A percentile compares a stretch with the other conserved stretches of the same genome.
Conservation (phyloP, 2,888 invertebrate genomes). For the Nemapogon koenigi region DNA sequence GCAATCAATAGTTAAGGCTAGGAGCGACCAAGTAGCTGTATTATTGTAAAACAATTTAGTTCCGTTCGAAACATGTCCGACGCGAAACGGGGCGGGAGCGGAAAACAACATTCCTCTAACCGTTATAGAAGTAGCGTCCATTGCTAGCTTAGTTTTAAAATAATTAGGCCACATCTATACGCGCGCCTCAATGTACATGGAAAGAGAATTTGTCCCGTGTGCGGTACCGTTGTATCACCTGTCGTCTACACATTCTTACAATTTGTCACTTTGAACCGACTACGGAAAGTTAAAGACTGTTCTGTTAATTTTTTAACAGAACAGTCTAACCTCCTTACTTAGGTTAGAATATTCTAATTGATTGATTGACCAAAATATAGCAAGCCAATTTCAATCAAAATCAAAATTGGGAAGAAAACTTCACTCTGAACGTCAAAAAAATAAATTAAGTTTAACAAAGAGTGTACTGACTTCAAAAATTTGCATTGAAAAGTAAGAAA, state of each 20-base stretch:
- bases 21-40: conserved; percentile 1
- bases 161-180: conserved; percentile 30
- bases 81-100: conserved; percentile 1
- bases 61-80: conserved; percentile 6
- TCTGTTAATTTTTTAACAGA: background rate
- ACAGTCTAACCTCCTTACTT: background rate
- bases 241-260: background rate
- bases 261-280: background rate
- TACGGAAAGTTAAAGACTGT: background rate
- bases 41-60: conserved; percentile 8
- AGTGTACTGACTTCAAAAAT: too few species aligned
- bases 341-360: background rate
- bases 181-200: conserved; percentile 29
- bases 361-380: too few species aligned
- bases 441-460: too few species aligned
- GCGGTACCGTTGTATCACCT: conserved; percentile 2
- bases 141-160: conserved; percentile 37
- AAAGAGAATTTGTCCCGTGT: conserved; percentile 8
- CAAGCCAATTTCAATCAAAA: too few species aligned
- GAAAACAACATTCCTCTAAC: conserved; percentile 26
- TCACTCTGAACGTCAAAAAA: too few species aligned
- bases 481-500: too few species aligned
- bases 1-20: background rate
- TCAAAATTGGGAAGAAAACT: too few species aligned
- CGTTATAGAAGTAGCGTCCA: conserved; percentile 24